Conservation (phyloP, 2,797 vertebrate species). For the Anguilla obscura region DNA sequence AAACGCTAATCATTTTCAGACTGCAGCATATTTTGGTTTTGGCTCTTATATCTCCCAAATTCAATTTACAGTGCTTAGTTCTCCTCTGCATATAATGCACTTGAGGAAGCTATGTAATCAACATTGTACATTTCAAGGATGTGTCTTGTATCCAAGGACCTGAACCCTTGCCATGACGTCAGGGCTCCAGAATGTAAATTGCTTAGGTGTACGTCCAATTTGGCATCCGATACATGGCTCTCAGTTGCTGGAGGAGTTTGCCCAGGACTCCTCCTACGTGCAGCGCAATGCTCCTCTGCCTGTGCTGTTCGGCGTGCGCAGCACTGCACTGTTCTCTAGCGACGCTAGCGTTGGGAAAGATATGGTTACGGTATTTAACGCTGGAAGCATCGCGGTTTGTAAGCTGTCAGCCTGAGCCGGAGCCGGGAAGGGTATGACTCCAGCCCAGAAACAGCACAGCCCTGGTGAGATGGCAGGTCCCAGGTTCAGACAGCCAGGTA, state of each 20-base stretch:
- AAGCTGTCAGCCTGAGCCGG: neutral
- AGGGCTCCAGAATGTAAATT: neutral
- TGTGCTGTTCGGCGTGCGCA: neutral
- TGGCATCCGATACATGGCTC: neutral
- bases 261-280: neutral
- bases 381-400: neutral
- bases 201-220: neutral
- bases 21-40: too few species aligned
- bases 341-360: neutral
- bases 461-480: constrained; percentile 54
- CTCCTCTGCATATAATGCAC: neutral
- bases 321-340: neutral
- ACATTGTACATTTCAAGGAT: neutral
- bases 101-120: neutral
- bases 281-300: neutral
- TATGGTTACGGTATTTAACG: neutral
- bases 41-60: neutral
- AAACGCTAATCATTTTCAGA: too few species aligned
- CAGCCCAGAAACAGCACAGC: constrained; percentile 58
- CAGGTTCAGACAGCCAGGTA: constrained; percentile 66
- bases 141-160: neutral
- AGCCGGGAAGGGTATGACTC: constrained; percentile 56
- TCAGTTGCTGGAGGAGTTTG: neutral
- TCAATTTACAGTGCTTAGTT: neutral
- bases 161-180: neutral